A percentile compares a stretch with the other conserved stretches of the same genome.
Evolutionary conservation across 2,888 invertebrate species (phyloP).

Genomic region (Cryptus armator): DNA sequence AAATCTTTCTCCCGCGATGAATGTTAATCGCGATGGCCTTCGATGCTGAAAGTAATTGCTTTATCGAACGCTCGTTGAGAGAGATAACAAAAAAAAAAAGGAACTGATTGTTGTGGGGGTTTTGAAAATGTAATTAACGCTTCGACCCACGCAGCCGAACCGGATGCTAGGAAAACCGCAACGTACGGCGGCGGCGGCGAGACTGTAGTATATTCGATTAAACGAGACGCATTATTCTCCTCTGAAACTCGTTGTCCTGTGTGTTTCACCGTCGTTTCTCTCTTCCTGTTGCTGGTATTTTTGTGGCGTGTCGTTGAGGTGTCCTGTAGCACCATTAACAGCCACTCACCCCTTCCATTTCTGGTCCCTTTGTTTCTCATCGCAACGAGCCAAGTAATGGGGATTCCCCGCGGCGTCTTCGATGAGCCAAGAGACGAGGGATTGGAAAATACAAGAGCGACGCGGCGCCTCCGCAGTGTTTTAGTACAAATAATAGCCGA

Average conservation of each 20-base stretch:
- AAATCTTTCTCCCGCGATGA: too few relatives aligned
- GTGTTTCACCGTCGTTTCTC: background rate
- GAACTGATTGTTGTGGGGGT: background rate
- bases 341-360: constrained; percentile 7
- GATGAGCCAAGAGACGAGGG: constrained; percentile 50
- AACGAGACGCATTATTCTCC: constrained; percentile 10
- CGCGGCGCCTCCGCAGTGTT: background rate
- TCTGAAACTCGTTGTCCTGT: background rate
- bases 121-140: background rate
- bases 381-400: constrained; percentile 65
- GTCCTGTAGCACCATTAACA: constrained; percentile 5
- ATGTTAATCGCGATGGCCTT: too few relatives aligned
- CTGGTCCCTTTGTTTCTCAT: constrained; percentile 18
- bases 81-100: background rate
- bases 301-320: background rate
- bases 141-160: background rate
- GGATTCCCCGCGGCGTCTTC: constrained; percentile 67
- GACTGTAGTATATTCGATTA: constrained; percentile 2
- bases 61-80: background rate
- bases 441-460: background rate
- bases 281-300: background rate
- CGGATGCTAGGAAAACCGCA: background rate
- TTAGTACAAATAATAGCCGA: background rate
- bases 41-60: too few relatives aligned
- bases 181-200: background rate